Conservation (phyloP, 2,888 invertebrate genomes). For the Melinaea menophilus region DNA sequence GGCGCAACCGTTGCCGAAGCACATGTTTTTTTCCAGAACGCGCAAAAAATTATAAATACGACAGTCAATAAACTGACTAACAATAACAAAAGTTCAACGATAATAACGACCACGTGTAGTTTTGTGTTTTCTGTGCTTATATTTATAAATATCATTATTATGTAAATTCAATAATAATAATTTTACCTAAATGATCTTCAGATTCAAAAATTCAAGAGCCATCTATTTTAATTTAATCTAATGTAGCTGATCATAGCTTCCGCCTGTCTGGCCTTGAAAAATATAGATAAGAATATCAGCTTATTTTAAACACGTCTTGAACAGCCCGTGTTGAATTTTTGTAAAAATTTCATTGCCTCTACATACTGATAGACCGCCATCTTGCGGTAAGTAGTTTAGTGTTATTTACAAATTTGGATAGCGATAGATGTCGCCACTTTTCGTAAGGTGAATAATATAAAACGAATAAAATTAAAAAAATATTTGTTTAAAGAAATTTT, state of each 20-base stretch:
- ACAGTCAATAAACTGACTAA: slow-evolving; percentile 24
- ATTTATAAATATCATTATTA: neutral
- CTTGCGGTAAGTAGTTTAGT: neutral
- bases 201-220: neutral
- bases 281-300: slow-evolving; percentile 31
- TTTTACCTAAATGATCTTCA: neutral
- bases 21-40: slow-evolving; percentile 33
- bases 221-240: slow-evolving; percentile 1
- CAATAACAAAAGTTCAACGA: slow-evolving; percentile 15
- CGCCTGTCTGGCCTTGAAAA: slow-evolving; percentile 44
- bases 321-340: slow-evolving; percentile 12
- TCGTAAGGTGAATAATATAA: too few relatives aligned
- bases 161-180: neutral
- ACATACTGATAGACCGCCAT: neutral
- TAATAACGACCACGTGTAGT: slow-evolving; percentile 3
- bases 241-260: slow-evolving; percentile 27
- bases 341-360: slow-evolving; percentile 1
- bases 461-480: too few relatives aligned
- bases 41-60: slow-evolving; percentile 29
- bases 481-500: too few relatives aligned
- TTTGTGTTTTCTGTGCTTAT: too few relatives aligned
- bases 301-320: slow-evolving; percentile 16
- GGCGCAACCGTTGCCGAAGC: slow-evolving; percentile 46
- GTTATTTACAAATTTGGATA: neutral
- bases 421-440: too few relatives aligned